A percentile compares a stretch with the other conserved stretches of the same genome.
Evolutionary conservation across 2,888 invertebrate species (phyloP).

Genomic region (Cerastoderma edule): DNA sequence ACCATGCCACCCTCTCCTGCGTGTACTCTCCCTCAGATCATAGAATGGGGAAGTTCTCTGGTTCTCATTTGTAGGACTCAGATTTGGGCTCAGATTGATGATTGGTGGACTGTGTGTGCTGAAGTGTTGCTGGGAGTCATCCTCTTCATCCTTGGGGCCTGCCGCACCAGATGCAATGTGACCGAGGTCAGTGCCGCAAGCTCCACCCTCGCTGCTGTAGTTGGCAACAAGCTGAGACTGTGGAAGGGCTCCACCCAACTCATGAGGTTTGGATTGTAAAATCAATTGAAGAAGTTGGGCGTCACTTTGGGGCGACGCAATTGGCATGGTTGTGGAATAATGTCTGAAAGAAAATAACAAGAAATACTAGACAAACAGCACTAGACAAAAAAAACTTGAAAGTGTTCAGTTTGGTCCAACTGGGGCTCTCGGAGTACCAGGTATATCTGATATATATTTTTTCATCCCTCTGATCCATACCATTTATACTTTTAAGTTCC

Average conservation of each 20-base stretch:
- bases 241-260: constrained; percentile 38
- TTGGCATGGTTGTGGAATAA: constrained; percentile 72
- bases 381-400: too few species aligned
- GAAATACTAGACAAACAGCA: too few species aligned
- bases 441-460: too few species aligned
- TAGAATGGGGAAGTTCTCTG: constrained; percentile 81
- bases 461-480: too few species aligned
- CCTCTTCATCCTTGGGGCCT: constrained; percentile 17
- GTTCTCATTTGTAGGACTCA: constrained; percentile 74
- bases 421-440: too few species aligned
- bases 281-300: constrained; percentile 67
- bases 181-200: constrained; percentile 43
- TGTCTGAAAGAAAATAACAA: too few species aligned
- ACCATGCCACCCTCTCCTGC: constrained; percentile 70
- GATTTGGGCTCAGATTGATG: constrained; percentile 81
- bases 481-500: too few species aligned
- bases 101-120: constrained; percentile 83
- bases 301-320: constrained; percentile 75
- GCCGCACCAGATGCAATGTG: constrained; percentile 29
- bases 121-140: constrained; percentile 69
- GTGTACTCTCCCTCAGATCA: constrained; percentile 79
- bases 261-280: constrained; percentile 63
- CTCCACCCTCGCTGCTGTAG: constrained; percentile 38
- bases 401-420: too few species aligned
- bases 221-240: constrained; percentile 47